Evolutionary conservation across 2,888 invertebrate genomes (phyloP).

Genomic region (Arrhopalites spinosus): DNA sequence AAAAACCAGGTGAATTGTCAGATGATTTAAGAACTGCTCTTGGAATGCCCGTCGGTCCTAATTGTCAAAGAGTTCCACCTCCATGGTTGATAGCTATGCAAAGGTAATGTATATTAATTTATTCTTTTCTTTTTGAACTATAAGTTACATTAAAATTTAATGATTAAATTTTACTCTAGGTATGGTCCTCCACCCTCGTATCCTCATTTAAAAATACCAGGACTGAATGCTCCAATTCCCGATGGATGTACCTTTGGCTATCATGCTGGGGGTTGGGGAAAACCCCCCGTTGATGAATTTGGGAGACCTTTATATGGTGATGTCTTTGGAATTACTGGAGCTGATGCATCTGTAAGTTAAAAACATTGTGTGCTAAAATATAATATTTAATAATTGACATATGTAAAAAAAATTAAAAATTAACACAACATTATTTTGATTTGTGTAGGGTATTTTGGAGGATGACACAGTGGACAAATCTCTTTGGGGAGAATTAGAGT

Average conservation of each 20-base stretch:
- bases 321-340: constrained; percentile 81
- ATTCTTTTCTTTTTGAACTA: constrained; percentile 8
- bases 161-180: constrained; percentile 27
- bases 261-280: constrained; percentile 99
- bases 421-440: neutral
- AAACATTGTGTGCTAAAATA: too few species aligned
- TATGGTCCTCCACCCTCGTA: constrained; percentile 99
- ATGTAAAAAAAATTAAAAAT: neutral
- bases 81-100: constrained; percentile 98
- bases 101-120: constrained; percentile 63
- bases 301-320: constrained; percentile 98
- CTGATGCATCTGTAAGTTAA: constrained; percentile 49
- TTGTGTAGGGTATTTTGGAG: constrained; percentile 42
- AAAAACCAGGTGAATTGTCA: constrained; percentile 96
- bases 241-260: constrained; percentile 98
- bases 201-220: constrained; percentile 96
- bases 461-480: constrained; percentile 91
- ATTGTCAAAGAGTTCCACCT: constrained; percentile 85
- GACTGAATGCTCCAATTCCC: constrained; percentile 96
- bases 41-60: constrained; percentile 98
- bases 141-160: neutral
- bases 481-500: constrained; percentile 96
- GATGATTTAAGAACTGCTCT: constrained; percentile 90
- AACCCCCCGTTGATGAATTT: constrained; percentile 97
- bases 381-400: neutral